Evolutionary conservation across 2,113 vertebrate species (phyloP).

Genomic region (Istiophorus platypterus): DNA sequence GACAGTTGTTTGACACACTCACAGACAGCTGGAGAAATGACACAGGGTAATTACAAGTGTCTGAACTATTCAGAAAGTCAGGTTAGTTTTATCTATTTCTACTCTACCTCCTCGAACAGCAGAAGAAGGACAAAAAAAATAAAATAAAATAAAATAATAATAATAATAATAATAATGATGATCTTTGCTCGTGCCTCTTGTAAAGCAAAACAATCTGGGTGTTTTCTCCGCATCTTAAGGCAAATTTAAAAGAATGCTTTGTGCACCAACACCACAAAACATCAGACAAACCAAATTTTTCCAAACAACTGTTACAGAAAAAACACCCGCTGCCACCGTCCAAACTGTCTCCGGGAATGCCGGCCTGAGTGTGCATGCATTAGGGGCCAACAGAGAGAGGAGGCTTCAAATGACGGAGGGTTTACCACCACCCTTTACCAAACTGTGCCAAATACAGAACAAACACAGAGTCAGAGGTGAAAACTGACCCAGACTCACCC

Average conservation of each 20-base stretch:
- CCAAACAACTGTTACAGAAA: constrained; percentile 9
- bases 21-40: constrained; percentile 57
- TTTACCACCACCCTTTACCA: constrained; percentile 64
- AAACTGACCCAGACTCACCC: constrained; percentile 27
- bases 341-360: constrained; percentile 52
- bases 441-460: constrained; percentile 72
- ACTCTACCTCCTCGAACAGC: constrained; percentile 28
- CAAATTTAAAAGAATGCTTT: constrained; percentile 62
- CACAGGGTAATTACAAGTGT: constrained; percentile 49
- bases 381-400: background rate
- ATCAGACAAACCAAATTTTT: constrained; percentile 20
- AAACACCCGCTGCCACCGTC: constrained; percentile 20
- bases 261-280: constrained; percentile 22
- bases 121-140: too few species aligned
- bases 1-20: constrained; percentile 50
- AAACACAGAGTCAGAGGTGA: constrained; percentile 33
- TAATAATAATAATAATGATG: too few species aligned
- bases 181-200: background rate
- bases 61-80: constrained; percentile 28
- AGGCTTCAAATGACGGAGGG: constrained; percentile 29
- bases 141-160: too few species aligned
- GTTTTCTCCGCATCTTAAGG: constrained; percentile 64
- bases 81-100: constrained; percentile 27
- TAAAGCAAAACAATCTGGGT: constrained; percentile 26
- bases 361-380: constrained; percentile 65